Conservation (phyloP, 2,113 vertebrate species). For the Addax nasomaculatus region DNA sequence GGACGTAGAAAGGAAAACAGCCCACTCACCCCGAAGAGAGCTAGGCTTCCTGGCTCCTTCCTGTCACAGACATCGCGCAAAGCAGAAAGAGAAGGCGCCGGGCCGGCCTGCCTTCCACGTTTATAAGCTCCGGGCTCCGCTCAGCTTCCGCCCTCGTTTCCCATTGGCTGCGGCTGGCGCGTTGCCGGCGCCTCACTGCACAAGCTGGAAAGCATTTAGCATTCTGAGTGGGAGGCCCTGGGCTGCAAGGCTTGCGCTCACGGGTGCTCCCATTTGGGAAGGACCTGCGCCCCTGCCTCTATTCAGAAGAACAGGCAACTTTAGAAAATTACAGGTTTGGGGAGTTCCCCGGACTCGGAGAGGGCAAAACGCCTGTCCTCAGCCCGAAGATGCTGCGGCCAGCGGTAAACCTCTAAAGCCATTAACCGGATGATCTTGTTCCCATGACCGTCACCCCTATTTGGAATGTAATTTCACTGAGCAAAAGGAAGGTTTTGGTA, state of each 20-base stretch:
- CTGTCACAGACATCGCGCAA: not conserved
- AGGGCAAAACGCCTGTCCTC: accelerated
- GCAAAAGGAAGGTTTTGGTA: not conserved
- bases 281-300: accelerated
- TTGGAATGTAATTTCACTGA: not conserved
- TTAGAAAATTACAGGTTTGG: accelerated
- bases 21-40: not conserved
- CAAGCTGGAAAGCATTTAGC: not conserved
- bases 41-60: not conserved
- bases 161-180: not conserved
- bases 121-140: not conserved
- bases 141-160: accelerated
- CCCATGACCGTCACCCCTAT: accelerated
- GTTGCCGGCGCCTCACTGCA: accelerated
- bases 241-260: too few relatives aligned
- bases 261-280: not conserved
- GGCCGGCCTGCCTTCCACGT: accelerated
- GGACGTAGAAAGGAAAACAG: not conserved
- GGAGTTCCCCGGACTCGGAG: not conserved
- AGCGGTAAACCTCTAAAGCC: not conserved
- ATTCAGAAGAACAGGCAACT: not conserved
- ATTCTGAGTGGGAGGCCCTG: not conserved
- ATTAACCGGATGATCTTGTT: not conserved
- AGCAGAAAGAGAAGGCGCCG: not conserved
- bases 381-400: accelerated